Conservation (phyloP, 2,797 vertebrate species). For the Novumbra hubbsi region DNA sequence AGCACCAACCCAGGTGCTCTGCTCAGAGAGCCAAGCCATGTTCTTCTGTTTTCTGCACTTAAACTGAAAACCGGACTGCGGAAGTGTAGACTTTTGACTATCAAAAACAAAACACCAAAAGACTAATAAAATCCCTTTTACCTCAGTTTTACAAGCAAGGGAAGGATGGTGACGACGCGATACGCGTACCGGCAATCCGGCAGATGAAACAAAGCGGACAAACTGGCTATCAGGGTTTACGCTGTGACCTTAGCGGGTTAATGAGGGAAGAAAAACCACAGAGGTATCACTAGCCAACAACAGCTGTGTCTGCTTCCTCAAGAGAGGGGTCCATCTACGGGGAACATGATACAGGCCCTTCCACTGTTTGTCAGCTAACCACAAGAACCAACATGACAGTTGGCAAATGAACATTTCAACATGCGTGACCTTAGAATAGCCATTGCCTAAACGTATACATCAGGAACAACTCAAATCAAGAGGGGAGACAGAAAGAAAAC, state of each 20-base stretch:
- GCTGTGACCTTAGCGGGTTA: conserved; percentile 39
- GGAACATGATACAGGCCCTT: conserved; percentile 50
- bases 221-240: conserved; percentile 33
- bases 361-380: conserved; percentile 32
- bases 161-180: neutral
- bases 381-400: conserved; percentile 55
- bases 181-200: neutral
- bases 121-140: too few relatives aligned
- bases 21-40: too few relatives aligned
- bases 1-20: too few relatives aligned
- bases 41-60: too few relatives aligned
- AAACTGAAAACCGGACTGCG: too few relatives aligned
- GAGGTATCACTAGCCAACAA: conserved; percentile 58
- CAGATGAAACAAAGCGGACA: conserved; percentile 29
- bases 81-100: too few relatives aligned
- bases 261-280: conserved; percentile 52
- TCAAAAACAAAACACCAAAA: too few relatives aligned
- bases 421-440: conserved; percentile 40
- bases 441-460: conserved; percentile 40
- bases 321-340: conserved; percentile 48
- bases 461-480: conserved; percentile 34
- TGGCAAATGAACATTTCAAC: conserved; percentile 39
- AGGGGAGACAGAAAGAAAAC: conserved; percentile 18
- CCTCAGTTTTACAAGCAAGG: neutral
- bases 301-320: conserved; percentile 66